phyloP scores from a whole-genome alignment of 2,888 invertebrate genomes.

The Lathronympha strigana region DNA sequence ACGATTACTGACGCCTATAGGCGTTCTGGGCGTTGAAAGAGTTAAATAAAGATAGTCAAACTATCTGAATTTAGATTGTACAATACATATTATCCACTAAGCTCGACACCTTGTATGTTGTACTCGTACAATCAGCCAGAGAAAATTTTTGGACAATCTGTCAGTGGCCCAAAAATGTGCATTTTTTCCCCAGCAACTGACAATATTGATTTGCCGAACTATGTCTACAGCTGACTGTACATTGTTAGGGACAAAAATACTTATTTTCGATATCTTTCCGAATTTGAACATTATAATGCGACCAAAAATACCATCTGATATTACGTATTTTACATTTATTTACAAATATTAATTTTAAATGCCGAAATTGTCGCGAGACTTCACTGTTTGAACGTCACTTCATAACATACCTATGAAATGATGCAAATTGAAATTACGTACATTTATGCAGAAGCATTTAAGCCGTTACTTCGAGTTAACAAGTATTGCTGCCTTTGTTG shows the following conservation, averaged over 20 bases:
- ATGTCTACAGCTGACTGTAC: no score
- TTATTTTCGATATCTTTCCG: conserved; percentile 26
- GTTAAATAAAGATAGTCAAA: conserved; percentile 44
- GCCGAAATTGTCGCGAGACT: not conserved
- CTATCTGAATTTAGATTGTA: conserved; percentile 46
- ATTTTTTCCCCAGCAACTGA: no score
- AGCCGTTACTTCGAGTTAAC: no score
- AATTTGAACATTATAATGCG: conserved; percentile 21
- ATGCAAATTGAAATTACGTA: no score
- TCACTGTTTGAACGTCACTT: no score
- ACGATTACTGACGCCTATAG: not conserved
- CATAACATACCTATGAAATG: no score
- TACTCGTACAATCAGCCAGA: no score
- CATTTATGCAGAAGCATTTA: no score
- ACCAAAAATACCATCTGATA: conserved; percentile 35
- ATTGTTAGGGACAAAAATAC: conserved; percentile 54
- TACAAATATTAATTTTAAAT: conserved; percentile 17
- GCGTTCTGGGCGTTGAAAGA: not conserved
- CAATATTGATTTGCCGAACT: no score
- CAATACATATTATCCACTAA: conserved; percentile 53
- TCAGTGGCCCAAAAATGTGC: no score
- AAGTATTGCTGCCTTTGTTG: no score
- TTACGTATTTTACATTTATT: conserved; percentile 20
- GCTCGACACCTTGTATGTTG: conserved; percentile 70
- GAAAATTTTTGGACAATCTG: no score